A percentile compares a stretch with the other conserved stretches of the same genome.
phyloP scores from a whole-genome alignment of 2,113 vertebrate genomes.

The Apodemus sylvaticus region DNA sequence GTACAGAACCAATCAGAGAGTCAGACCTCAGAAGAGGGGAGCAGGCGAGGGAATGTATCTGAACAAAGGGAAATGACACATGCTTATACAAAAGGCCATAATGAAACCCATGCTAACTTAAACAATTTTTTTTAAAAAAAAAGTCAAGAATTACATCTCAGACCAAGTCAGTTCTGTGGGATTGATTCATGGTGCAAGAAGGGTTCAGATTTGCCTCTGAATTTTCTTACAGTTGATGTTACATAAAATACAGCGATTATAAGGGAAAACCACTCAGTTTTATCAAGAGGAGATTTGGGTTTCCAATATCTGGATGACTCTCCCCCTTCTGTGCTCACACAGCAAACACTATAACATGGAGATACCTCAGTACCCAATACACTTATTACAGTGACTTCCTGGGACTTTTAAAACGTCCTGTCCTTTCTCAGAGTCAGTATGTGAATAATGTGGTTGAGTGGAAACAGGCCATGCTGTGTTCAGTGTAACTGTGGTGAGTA shows the following conservation, averaged over 20 bases:
- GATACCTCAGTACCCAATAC: not conserved
- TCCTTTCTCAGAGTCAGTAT: not conserved
- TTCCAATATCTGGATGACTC: not conserved
- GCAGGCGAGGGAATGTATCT: not conserved
- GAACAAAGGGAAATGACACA: not conserved
- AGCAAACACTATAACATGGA: not conserved
- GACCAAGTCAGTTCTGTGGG: not conserved
- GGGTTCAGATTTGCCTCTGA: not conserved
- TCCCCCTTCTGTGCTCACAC: not conserved
- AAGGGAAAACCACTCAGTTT: not conserved
- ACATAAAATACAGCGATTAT: not conserved
- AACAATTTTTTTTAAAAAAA: not conserved
- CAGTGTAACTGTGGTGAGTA: not conserved
- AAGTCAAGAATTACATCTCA: not conserved
- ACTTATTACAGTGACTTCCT: not conserved
- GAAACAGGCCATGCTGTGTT: not conserved
- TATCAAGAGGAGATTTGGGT: not conserved
- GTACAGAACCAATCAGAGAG: too few species aligned
- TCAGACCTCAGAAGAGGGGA: not conserved
- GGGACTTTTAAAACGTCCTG: not conserved
- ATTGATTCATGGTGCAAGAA: not conserved
- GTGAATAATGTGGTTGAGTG: not conserved
- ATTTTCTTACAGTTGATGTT: slow-evolving; percentile 21
- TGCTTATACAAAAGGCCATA: not conserved
- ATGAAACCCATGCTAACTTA: not conserved